phyloP scores from a whole-genome alignment of 1,140 invertebrate species.

The Lutraria rhynchaena region DNA sequence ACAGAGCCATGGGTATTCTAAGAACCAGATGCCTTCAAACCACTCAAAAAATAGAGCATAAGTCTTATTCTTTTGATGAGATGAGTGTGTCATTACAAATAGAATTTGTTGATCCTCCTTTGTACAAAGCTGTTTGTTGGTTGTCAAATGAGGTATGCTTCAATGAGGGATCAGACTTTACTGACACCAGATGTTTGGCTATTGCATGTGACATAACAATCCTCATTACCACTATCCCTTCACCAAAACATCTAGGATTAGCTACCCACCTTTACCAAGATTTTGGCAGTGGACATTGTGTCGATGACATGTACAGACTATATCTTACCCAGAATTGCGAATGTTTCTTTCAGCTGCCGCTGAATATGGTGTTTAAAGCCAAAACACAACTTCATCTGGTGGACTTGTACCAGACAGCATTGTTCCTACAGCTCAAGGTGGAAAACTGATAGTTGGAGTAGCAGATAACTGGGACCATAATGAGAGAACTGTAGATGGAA shows the following conservation, averaged over 20 bases:
- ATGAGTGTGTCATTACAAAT: neutral
- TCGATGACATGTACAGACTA: constrained; percentile 19
- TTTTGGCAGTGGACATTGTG: constrained; percentile 5
- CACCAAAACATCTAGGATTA: constrained; percentile 30
- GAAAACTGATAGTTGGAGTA: constrained; percentile 17
- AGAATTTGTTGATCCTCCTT: neutral
- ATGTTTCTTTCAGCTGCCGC: constrained; percentile 33
- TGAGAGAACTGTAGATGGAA: constrained; percentile 38
- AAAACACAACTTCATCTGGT: constrained; percentile 1
- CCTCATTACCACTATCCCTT: neutral
- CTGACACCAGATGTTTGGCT: neutral
- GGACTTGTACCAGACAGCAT: constrained; percentile 17
- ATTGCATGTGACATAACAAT: neutral
- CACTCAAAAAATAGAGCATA: constrained; percentile 4
- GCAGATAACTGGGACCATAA: constrained; percentile 56
- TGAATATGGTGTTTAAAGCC: neutral
- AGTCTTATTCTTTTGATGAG: constrained; percentile 31
- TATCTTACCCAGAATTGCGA: constrained; percentile 37
- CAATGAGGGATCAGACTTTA: neutral
- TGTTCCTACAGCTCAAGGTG: neutral
- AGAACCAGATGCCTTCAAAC: neutral
- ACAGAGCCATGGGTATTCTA: constrained; percentile 17
- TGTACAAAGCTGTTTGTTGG: neutral
- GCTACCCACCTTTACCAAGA: neutral
- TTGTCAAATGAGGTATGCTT: neutral